Percentiles rank a stretch among this genome's conserved stretches.
phyloP scores from a whole-genome alignment of 2,888 invertebrate genomes.

The Drosophila barbarae region DNA sequence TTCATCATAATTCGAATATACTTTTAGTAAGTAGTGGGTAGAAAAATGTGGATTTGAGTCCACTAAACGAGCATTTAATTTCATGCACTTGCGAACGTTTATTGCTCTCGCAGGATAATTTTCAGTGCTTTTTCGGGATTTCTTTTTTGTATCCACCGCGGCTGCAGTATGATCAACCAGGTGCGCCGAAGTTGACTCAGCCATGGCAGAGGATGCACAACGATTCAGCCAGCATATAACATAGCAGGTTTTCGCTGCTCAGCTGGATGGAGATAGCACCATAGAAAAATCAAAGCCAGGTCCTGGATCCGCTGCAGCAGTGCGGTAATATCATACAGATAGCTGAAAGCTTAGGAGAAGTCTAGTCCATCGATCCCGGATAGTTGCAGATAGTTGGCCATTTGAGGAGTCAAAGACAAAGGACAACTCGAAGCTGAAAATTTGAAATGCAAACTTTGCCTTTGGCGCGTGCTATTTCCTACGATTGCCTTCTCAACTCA shows the following conservation, averaged over 20 bases:
- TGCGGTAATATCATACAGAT: conserved; percentile 24
- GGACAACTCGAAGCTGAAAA: conserved; percentile 15
- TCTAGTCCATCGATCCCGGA: conserved; percentile 13
- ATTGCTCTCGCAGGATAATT: conserved; percentile 60
- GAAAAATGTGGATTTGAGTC: conserved; percentile 25
- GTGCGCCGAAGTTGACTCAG: conserved; percentile 6
- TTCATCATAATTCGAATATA: background rate
- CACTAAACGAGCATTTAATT: conserved; percentile 56
- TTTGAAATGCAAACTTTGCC: conserved; percentile 37
- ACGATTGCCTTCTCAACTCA: conserved; percentile 15
- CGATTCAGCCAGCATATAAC: background rate
- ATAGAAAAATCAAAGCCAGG: background rate
- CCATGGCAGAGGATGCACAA: background rate
- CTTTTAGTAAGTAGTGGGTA: background rate
- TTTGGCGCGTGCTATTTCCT: conserved; percentile 18
- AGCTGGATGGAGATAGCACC: background rate
- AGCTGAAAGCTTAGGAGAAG: conserved; percentile 19
- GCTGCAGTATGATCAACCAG: conserved; percentile 23
- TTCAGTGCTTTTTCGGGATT: conserved; percentile 24
- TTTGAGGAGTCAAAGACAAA: background rate
- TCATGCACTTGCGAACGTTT: conserved; percentile 54
- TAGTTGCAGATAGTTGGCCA: conserved; percentile 22
- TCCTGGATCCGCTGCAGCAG: conserved; percentile 12
- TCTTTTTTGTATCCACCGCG: background rate
- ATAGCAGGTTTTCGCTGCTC: background rate